These are phyloP conservation scores for Iphiclides podalirius DNA, from an alignment of 2,888 invertebrate genomes.

Conservation along the genomic window DNA sequence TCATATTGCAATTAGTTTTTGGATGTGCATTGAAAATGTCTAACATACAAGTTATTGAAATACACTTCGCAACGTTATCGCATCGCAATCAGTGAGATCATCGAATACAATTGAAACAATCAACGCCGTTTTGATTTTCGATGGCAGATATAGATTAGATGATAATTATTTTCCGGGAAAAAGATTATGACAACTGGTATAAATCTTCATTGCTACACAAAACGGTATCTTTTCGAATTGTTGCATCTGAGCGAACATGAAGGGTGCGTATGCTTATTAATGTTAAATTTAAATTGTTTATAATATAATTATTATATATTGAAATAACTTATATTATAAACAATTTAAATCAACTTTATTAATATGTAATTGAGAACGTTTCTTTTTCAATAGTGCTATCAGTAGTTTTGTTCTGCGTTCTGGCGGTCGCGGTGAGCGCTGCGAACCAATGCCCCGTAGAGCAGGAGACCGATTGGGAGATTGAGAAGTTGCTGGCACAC, in stretches of 20 bases:
- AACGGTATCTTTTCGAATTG: conserved; percentile 12
- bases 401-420: conserved; percentile 28
- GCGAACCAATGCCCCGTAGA: conserved; percentile 50
- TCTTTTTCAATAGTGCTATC: conserved; percentile 10
- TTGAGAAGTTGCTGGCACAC: conserved; percentile 76
- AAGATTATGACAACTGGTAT: conserved; percentile 12
- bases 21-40: background rate
- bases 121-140: conserved; percentile 8
- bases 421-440: conserved; percentile 36
- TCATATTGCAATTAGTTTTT: too few relatives aligned
- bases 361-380: background rate
- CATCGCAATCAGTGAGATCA: conserved; percentile 9
- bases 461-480: conserved; percentile 49
- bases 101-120: conserved; percentile 13
- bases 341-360: background rate
- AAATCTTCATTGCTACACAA: conserved; percentile 8
- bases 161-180: conserved; percentile 8
- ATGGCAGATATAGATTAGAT: conserved; percentile 14
- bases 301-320: too few relatives aligned
- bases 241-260: conserved; percentile 8
- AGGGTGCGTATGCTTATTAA: conserved; percentile 5
- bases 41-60: background rate
- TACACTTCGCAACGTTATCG: background rate
- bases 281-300: background rate
- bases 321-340: too few relatives aligned